Evolutionary conservation across 2,888 invertebrate species (phyloP).

Genomic region (Itoplectis maculator): DNA sequence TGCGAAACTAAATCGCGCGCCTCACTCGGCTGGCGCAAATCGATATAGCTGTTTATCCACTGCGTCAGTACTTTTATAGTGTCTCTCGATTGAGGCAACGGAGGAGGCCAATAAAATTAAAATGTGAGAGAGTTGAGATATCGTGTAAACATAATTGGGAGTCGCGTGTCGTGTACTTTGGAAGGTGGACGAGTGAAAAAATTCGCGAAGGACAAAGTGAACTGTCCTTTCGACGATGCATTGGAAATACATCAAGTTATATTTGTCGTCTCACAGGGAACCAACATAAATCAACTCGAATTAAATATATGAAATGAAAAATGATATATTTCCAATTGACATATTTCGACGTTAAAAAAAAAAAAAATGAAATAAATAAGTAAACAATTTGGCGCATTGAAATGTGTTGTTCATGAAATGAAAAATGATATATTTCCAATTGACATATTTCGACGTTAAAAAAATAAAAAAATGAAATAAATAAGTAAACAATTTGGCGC

Average conservation of each 20-base stretch:
- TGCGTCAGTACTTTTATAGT: background rate
- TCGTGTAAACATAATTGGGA: background rate
- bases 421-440: background rate
- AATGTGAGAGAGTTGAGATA: background rate
- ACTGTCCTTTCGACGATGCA: conserved; percentile 9
- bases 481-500: no score
- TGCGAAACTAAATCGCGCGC: background rate
- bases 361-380: no score
- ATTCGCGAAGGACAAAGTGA: conserved; percentile 8
- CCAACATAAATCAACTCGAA: background rate
- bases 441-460: no score
- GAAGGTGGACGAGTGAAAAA: background rate
- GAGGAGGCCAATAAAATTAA: background rate
- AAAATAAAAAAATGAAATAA: no score
- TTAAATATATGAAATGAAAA: no score
- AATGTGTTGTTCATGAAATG: no score
- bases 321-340: background rate
- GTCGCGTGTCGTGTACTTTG: background rate
- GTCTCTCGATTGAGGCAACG: no score
- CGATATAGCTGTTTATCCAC: background rate
- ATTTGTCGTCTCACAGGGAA: background rate
- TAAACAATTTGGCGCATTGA: background rate
- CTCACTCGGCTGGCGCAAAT: no score
- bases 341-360: no score
- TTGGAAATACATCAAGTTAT: background rate